Conservation (phyloP, 92 coral and sea anemone species). For the Virgularia gustaviana region DNA sequence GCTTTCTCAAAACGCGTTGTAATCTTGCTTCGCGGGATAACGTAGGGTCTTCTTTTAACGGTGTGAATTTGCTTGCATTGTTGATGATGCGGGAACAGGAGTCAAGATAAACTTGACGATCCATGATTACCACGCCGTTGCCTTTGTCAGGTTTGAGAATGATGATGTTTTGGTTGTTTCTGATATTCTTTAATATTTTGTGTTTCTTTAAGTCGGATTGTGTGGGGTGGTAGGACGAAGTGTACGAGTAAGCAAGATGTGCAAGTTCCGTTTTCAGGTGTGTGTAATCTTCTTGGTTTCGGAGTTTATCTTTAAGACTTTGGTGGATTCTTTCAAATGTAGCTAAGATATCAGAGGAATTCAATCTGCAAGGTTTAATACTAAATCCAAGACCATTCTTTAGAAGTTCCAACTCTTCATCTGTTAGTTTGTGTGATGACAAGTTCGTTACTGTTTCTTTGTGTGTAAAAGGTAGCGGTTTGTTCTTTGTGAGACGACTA, state of each 20-base stretch:
- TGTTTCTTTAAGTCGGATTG: constrained; percentile 8
- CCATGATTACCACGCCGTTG: constrained; percentile 37
- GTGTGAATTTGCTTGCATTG: constrained; percentile 29
- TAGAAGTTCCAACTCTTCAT: constrained; percentile 28
- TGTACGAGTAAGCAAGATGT: constrained; percentile 28
- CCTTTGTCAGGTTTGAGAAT: constrained; percentile 10
- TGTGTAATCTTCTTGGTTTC: constrained; percentile 9
- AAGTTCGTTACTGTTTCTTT: constrained; percentile 50
- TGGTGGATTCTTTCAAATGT: constrained; percentile 41
- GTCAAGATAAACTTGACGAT: constrained; percentile 39
- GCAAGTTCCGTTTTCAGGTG: constrained; percentile 22
- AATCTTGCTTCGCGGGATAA: constrained; percentile 17
- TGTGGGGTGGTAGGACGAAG: constrained; percentile 8
- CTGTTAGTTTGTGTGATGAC: constrained; percentile 33
- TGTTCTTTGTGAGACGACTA: constrained; percentile 2
- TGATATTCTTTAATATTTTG: neutral
- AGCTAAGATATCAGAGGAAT: constrained; percentile 36
- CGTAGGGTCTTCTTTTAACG: constrained; percentile 42
- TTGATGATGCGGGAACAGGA: neutral
- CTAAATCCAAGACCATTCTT: constrained; percentile 45
- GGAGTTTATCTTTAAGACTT: constrained; percentile 21
- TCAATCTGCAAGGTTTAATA: no score
- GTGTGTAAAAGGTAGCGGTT: constrained; percentile 43
- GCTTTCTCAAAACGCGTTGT: neutral
- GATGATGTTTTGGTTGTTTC: constrained; percentile 2